A percentile compares a stretch with the other conserved stretches of the same genome.
Conservation (phyloP, 2,797 vertebrate species). For the Halcyon badia region DNA sequence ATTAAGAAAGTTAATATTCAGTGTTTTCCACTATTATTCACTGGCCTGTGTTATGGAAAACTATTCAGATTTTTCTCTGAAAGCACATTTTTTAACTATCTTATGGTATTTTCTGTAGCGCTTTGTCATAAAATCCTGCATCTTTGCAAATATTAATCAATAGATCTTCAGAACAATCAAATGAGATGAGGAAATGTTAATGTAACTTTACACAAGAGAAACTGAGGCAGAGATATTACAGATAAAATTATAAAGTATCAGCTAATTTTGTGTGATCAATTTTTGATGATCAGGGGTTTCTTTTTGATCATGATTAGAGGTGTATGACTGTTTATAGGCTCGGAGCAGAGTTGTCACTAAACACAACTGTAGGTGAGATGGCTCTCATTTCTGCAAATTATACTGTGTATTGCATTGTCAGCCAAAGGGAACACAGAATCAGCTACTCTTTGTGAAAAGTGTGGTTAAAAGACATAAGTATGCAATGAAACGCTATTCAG, state of each 20-base stretch:
- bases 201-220: background rate
- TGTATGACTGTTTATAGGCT: background rate
- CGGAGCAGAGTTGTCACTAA: background rate
- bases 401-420: background rate
- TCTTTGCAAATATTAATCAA: background rate
- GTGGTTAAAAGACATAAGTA: background rate
- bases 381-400: background rate
- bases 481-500: background rate
- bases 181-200: background rate
- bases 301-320: background rate
- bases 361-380: background rate
- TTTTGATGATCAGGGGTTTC: background rate
- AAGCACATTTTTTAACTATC: background rate
- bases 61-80: background rate
- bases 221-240: background rate
- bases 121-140: background rate
- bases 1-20: background rate
- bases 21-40: background rate
- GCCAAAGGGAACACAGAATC: background rate
- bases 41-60: background rate
- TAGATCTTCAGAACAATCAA: background rate
- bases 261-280: background rate
- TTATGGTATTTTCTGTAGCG: background rate
- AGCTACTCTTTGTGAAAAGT: background rate
- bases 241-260: background rate